Conservation (phyloP, 1,140 invertebrate genomes). For the Drosophila auraria region DNA sequence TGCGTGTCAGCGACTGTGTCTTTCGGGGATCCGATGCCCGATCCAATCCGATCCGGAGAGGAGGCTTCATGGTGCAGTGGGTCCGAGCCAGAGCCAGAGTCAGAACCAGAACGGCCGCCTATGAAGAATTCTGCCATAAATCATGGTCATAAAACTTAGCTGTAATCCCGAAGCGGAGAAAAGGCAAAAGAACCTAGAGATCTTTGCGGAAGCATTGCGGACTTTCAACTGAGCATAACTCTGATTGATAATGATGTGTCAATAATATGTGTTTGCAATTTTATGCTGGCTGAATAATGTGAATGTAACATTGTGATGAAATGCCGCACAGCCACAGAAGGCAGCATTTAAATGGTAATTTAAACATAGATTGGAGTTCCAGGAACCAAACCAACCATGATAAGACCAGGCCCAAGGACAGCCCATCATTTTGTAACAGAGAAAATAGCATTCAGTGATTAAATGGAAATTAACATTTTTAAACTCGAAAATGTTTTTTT, state of each 20-base stretch:
- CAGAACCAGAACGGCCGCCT: constrained; percentile 79
- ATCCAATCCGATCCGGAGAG: constrained; percentile 15
- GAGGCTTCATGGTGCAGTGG: constrained; percentile 70
- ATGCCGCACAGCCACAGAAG: constrained; percentile 29
- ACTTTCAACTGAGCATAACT: constrained; percentile 45
- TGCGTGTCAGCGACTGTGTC: constrained; percentile 67
- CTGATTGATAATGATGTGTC: constrained; percentile 83
- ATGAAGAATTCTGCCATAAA: constrained; percentile 82
- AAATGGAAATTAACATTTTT: not conserved
- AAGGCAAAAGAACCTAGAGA: constrained; percentile 1
- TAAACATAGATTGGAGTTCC: constrained; percentile 52
- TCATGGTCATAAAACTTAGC: constrained; percentile 76
- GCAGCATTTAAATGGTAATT: constrained; percentile 58
- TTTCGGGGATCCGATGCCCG: constrained; percentile 32
- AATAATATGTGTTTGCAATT: constrained; percentile 81
- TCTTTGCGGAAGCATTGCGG: constrained; percentile 60
- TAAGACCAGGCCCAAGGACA: constrained; percentile 17
- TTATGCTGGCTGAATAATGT: constrained; percentile 64
- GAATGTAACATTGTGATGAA: constrained; percentile 57
- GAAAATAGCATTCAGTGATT: constrained; percentile 4
- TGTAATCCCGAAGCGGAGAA: constrained; percentile 40
- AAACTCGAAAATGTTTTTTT: not conserved
- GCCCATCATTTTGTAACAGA: constrained; percentile 34
- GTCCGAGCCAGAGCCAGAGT: constrained; percentile 21
- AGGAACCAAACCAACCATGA: constrained; percentile 33